phyloP scores from a whole-genome alignment of 1,140 invertebrate genomes.

The Zeugodacus cucurbitae region DNA sequence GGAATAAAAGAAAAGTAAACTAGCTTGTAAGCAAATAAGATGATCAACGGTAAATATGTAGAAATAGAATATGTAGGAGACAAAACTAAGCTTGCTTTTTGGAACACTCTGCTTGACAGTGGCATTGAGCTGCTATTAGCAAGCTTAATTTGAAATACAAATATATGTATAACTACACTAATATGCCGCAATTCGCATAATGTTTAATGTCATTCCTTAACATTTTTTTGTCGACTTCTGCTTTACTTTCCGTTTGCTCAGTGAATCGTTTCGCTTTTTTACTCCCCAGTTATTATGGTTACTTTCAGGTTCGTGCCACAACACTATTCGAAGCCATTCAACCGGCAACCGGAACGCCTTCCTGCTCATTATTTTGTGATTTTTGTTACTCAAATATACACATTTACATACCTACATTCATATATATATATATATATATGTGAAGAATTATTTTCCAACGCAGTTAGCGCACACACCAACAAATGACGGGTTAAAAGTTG shows the following conservation, averaged over 20 bases:
- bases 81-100: too few relatives aligned
- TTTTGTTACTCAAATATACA: background rate
- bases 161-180: background rate
- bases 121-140: too few relatives aligned
- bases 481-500: background rate
- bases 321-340: background rate
- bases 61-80: too few relatives aligned
- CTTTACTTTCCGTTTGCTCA: background rate
- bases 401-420: too few relatives aligned
- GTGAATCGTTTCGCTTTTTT: background rate
- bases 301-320: constrained; percentile 4
- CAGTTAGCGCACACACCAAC: background rate
- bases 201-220: background rate
- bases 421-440: too few relatives aligned
- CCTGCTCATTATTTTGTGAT: constrained; percentile 15
- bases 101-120: too few relatives aligned
- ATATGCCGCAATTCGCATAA: background rate
- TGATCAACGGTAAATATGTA: too few relatives aligned
- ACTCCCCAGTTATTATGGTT: background rate
- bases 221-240: background rate
- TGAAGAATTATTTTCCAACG: too few relatives aligned
- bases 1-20: too few relatives aligned
- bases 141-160: background rate
- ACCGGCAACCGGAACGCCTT: constrained; percentile 32
- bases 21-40: too few relatives aligned